Evolutionary conservation across 2,888 invertebrate genomes (phyloP), one percentile per base, ranked within the genome.

Genomic region (Vannuccia rotundouncinata): DNA sequence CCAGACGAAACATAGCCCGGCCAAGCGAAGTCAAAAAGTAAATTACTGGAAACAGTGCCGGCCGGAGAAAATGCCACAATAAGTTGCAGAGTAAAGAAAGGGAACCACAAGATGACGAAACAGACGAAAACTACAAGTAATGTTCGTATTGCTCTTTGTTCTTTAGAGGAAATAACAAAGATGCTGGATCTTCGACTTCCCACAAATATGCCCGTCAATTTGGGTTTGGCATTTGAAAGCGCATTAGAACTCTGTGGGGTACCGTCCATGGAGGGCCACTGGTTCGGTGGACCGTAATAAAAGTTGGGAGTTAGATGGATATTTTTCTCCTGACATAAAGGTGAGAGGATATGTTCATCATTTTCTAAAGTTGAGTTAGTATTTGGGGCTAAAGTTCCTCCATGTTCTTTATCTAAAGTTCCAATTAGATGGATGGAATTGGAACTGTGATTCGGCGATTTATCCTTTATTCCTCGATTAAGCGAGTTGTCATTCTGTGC

Each of bases 11-110:
- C 29, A 29, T 80, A 80, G 1, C 80, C 80, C 1, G 80, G 80
- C 80, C 80, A 80, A 66, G 80, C 80, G 10, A 80, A 60, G 59
- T 80, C 80, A 79, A 80, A 80, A 10, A 80, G 59, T 2, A 80
- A 28, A 27, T 59, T 59, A 28, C 59, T 28, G 25, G 31, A 31
- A 31, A 79, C 31, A 13, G 78, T 59, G 5, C 25, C 27, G 13
- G 31, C 60, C 2, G 59, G 31, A 28, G 78, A 1, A 27, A 79
- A 79, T 2, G 80, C 78, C 2, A 78, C 59, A 27, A 80, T 60
- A 17, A 80, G 5, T 25, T 80, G 80, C 0, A 80, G 22, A 28
- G 78, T 80, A 59, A 80, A 80, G 31, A 80, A 80, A 10, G 80
- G 80, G 29, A 79, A 79, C 80, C 80, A 80, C n/a, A 31, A 79